Percentiles rank a stretch among this genome's conserved stretches.
Conservation (phyloP, 2,888 invertebrate species). For the Tachina fera region DNA sequence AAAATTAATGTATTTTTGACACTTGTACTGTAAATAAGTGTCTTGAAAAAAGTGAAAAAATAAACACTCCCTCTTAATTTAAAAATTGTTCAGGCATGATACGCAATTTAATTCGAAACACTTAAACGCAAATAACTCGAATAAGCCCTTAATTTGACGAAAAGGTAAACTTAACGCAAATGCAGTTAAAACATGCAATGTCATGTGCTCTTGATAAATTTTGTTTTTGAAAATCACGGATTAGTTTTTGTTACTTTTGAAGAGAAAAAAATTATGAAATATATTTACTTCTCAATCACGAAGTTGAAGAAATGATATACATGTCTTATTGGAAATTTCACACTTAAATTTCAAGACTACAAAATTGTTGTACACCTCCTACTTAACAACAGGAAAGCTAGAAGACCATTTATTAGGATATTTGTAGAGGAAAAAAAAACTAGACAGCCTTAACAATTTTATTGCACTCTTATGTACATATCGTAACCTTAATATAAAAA, state of each 20-base stretch:
- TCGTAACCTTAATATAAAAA: too few species aligned
- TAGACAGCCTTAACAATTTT: too few species aligned
- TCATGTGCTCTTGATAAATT: conserved; percentile 4
- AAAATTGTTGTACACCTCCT: too few species aligned
- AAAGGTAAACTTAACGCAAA: conserved; percentile 5
- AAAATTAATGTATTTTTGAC: conserved; percentile 2
- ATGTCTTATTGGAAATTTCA: too few species aligned
- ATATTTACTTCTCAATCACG: too few species aligned
- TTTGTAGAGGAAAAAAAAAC: too few species aligned
- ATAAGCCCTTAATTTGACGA: conserved; percentile 5
- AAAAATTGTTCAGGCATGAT: conserved; percentile 34
- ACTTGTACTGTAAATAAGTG: conserved; percentile 48
- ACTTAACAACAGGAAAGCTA: too few species aligned
- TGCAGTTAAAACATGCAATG: conserved; percentile 54
- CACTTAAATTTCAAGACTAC: too few species aligned
- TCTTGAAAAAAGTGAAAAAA: conserved; percentile 34
- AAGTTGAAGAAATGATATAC: too few species aligned
- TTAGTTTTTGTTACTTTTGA: neutral
- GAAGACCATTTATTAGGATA: too few species aligned
- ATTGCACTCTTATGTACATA: too few species aligned
- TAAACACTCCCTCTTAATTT: neutral
- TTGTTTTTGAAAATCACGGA: neutral
- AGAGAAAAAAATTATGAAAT: too few species aligned
- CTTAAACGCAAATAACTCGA: conserved; percentile 6
- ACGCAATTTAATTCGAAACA: conserved; percentile 31